A percentile compares a stretch with the other conserved stretches of the same genome.
Evolutionary conservation across 2,888 invertebrate species (phyloP).

Genomic region (Pollenia amentaria): DNA sequence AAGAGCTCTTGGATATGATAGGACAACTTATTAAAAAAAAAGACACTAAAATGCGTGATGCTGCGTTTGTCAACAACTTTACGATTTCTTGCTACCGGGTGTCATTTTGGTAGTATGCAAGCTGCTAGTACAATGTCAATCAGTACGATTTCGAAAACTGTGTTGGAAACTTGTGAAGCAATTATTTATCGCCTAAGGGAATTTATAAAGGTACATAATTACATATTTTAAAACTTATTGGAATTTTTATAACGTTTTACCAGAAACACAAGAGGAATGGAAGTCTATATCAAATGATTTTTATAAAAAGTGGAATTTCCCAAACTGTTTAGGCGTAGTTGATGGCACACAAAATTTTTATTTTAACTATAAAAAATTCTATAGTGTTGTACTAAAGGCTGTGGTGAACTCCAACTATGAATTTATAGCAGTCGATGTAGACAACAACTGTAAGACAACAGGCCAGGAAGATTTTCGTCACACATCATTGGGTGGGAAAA

Average conservation of each 20-base stretch:
- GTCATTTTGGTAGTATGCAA: conserved; percentile 26
- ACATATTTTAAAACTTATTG: not conserved
- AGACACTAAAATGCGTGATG: conserved; percentile 42
- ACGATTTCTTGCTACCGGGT: conserved; percentile 35
- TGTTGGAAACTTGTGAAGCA: conserved; percentile 37
- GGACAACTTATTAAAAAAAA: conserved; percentile 42
- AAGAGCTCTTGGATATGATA: conserved; percentile 43
- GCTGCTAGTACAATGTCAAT: conserved; percentile 14
- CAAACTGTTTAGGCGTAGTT: conserved; percentile 29
- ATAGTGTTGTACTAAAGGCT: conserved; percentile 31
- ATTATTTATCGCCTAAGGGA: conserved; percentile 26
- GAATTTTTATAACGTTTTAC: not conserved
- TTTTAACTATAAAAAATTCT: conserved; percentile 40
- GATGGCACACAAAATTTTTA: conserved; percentile 17
- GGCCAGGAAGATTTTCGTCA: conserved; percentile 16
- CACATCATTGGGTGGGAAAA: not conserved
- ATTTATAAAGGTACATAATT: conserved; percentile 28
- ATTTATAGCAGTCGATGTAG: conserved; percentile 25
- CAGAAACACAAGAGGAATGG: conserved; percentile 24
- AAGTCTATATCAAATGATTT: conserved; percentile 3
- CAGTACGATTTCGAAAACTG: conserved; percentile 23
- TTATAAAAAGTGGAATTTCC: conserved; percentile 26
- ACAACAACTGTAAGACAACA: not conserved
- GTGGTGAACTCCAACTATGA: conserved; percentile 44
- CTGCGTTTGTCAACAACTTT: conserved; percentile 27